These are phyloP conservation scores for Brachypodius melanocephalos DNA, from an alignment of 2,113 vertebrate species.

Conservation along the genomic window DNA sequence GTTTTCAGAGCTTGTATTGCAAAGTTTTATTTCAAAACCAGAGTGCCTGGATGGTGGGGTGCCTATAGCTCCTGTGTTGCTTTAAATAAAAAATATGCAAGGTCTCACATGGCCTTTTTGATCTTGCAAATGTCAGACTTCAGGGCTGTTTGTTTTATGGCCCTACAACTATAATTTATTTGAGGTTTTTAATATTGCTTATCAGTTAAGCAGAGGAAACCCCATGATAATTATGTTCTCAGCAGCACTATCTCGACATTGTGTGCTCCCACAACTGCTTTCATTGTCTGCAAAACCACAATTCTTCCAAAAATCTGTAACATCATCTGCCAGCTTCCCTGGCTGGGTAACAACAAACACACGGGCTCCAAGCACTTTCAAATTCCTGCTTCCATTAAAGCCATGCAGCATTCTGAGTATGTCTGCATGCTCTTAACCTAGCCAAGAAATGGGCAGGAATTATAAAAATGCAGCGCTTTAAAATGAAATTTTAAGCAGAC, in stretches of 20 bases:
- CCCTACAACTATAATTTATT: background rate
- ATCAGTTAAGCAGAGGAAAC: background rate
- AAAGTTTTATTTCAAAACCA: background rate
- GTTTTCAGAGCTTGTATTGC: background rate
- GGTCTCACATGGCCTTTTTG: background rate
- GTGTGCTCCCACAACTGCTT: background rate
- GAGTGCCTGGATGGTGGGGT: background rate
- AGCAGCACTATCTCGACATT: background rate
- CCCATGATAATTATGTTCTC: background rate
- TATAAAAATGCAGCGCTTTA: background rate
- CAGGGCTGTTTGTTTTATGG: background rate
- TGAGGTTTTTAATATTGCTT: constrained; percentile 6
- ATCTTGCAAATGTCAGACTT: background rate
- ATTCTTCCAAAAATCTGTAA: constrained; percentile 14
- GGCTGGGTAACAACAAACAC: background rate
- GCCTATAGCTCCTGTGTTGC: background rate
- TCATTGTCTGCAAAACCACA: constrained; percentile 37
- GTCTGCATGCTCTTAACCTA: background rate
- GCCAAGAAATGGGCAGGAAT: background rate
- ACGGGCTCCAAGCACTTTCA: background rate
- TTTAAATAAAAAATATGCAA: background rate
- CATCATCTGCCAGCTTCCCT: constrained; percentile 38
- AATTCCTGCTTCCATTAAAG: background rate
- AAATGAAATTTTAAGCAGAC: background rate
- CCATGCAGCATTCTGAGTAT: background rate